Evolutionary conservation across 2,797 vertebrate genomes (phyloP).

Genomic region (Sebastes variabilis): DNA sequence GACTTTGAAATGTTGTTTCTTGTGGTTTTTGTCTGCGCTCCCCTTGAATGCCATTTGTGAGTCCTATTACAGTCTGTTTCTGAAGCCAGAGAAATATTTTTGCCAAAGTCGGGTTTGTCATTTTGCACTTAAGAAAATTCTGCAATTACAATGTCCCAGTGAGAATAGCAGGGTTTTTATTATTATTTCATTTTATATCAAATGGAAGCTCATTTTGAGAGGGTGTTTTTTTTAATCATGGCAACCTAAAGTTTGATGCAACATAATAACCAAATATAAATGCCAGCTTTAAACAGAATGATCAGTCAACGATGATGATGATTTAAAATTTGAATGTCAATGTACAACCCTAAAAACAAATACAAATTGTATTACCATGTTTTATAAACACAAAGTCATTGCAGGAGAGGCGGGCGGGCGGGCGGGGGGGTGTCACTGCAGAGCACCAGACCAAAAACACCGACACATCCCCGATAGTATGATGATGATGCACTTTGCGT

Average conservation of each 20-base stretch:
- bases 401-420: no score
- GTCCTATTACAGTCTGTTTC: background rate
- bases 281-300: no score
- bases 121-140: background rate
- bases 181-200: background rate
- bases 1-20: slow-evolving; percentile 10
- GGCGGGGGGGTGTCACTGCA: no score
- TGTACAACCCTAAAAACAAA: no score
- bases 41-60: slow-evolving; percentile 6
- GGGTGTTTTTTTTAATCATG: background rate
- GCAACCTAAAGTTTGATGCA: background rate
- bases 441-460: no score
- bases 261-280: background rate
- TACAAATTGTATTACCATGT: no score
- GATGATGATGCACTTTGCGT: no score
- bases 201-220: background rate
- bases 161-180: background rate
- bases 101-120: background rate
- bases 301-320: no score
- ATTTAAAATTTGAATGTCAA: no score
- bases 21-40: background rate
- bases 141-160: background rate
- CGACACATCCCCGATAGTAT: no score
- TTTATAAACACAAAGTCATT: no score
- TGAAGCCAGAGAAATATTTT: background rate